A percentile compares a stretch with the other conserved stretches of the same genome.
phyloP scores from a whole-genome alignment of 2,888 invertebrate genomes.

The Sinhomidia bicolor region DNA sequence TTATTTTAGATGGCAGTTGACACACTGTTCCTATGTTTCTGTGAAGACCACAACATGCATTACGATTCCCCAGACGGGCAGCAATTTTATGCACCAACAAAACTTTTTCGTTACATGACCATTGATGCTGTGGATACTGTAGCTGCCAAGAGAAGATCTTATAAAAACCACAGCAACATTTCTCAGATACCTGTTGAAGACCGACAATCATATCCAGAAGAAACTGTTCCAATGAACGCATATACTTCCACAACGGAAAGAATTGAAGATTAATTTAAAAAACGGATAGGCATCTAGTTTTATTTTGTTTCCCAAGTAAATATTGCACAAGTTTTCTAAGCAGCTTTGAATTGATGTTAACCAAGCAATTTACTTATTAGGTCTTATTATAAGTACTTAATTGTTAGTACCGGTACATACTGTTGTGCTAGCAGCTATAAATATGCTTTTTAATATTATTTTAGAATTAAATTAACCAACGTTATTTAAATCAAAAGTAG shows the following conservation, averaged over 20 bases:
- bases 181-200: conserved; percentile 46
- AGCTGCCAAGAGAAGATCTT: conserved; percentile 61
- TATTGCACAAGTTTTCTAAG: too few species aligned
- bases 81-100: conserved; percentile 75
- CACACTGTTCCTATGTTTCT: conserved; percentile 95
- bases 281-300: too few species aligned
- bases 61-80: conserved; percentile 82
- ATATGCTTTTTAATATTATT: too few species aligned
- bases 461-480: too few species aligned
- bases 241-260: conserved; percentile 63
- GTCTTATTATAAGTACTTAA: too few species aligned
- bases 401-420: too few species aligned
- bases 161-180: conserved; percentile 27
- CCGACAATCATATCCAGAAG: conserved; percentile 73
- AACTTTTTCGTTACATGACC: conserved; percentile 76
- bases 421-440: too few species aligned
- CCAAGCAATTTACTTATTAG: too few species aligned
- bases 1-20: conserved; percentile 93
- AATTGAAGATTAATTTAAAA: conserved; percentile 46
- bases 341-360: too few species aligned
- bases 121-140: conserved; percentile 76
- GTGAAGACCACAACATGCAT: conserved; percentile 94
- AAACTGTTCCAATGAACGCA: conserved; percentile 77
- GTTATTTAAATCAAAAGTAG: too few species aligned
- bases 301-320: too few species aligned